Base-by-base conservation (phyloP, 2,113 vertebrate genomes). In the Machaerirhynchus nigripectus region DNA sequence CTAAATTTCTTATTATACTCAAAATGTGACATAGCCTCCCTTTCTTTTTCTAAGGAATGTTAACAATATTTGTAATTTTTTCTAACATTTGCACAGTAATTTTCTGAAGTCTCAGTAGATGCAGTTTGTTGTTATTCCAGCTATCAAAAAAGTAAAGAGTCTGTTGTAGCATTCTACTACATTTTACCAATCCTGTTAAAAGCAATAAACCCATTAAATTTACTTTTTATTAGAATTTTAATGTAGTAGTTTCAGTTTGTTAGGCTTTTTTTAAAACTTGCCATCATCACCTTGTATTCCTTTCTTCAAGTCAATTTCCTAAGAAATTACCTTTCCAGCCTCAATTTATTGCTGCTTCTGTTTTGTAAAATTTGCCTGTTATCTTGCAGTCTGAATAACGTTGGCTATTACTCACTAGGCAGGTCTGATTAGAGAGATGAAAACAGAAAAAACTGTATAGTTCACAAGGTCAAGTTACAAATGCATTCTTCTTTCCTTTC, bases 401-500 rank as follows among this genome's bases (percentile, higher is more conserved):
- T 22, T 77, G 44, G 39, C 47, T 83, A 18, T 94, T 87, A 56
- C 20, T 89, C 21, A 21, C 42, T 44, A 20, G n/a, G 30, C 33
- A 78, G 65, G 28, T 83, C 26, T 85, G 23, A 61, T 75, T 44
- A 68, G 61, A 91, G 26, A 76, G 5, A 26, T 94, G 37, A 85
- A 86, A 94, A 17, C 35, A 40, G 61, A 42, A 9, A 30, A 67
- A 65, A 75, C 7, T 3, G 7, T 64, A 6, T 13, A 85, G 77
- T 86, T 70, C 46, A 35, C 26, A 61, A 76, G 26, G n/a, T 50
- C 35, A 80, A 46, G 9, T 95, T 87, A 92, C 35, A 90, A 80
- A 57, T 74, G 15, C 30, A 27, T 82, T 88, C 63, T 79, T 92
- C 40, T 87, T 96, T 97, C 69, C 82, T 56, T 96, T 97, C 84